Evolutionary conservation across 2,797 vertebrate genomes (phyloP), one percentile per base, ranked within the genome.

Genomic region (Streptopelia turtur): DNA sequence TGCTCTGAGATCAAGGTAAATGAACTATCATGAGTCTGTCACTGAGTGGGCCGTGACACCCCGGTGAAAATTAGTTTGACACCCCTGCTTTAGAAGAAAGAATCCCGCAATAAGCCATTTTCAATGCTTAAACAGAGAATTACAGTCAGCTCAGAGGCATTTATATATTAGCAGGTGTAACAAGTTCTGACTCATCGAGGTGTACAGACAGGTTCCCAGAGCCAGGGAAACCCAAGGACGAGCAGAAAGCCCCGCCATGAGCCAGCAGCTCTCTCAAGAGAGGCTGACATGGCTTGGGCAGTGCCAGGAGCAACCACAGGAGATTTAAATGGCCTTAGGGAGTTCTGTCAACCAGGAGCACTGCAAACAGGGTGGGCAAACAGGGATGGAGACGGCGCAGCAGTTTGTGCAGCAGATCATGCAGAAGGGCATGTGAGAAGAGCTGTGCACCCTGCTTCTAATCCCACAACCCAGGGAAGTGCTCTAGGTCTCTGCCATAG

Each of bases 301-400:
- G n/a, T 63, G 25, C n/a, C 25, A 39, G 35, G n/a, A 52, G 33
- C 12, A 52, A 50, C 33, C 2, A 4, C 3, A 7, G 33, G 27
- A 37, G 49, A 37, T 12, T 52, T 37, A 52, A 53, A 39, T 3
- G 6, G 14, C 35, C 21, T 4, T 22, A 27, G 11, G 11, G 22
- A 47, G 9, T 2, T 4, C 6, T 10, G 21, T 20, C 4, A 4
- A 52, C 35, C 35, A 27, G 33, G 35, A 63, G 7, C 5, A 2
- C 37, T 33, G 35, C 3, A 7, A 64, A 23, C 9, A 27, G 9
- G 10, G 12, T 2, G 2, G 8, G 22, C 16, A 33, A 52, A 25
- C 5, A 14, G 6, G 27, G 27, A 43, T 33, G 1, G 3, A 61
- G 31, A 82, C 21, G 37, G 11, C 3, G 3, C 30, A 60, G 45